Evolutionary conservation across 2,888 invertebrate species (phyloP).

Genomic region (Polietes domitor): DNA sequence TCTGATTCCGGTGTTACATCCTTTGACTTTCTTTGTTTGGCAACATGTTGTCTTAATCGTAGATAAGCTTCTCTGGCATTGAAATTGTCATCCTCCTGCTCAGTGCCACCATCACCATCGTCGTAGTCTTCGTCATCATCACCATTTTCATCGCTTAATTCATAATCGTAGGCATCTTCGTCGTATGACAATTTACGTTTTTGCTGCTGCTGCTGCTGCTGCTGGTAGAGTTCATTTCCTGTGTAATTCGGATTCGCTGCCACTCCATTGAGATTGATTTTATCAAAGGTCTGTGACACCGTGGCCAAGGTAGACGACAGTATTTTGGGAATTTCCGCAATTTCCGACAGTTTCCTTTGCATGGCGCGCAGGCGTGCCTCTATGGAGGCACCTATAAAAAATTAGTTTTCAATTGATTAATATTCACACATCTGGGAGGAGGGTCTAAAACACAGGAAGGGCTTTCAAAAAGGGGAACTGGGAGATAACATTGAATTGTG

Average conservation of each 20-base stretch:
- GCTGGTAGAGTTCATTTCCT: slow-evolving; percentile 38
- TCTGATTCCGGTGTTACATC: slow-evolving; percentile 79
- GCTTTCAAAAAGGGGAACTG: not conserved
- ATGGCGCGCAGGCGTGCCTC: slow-evolving; percentile 78
- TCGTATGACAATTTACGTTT: slow-evolving; percentile 76
- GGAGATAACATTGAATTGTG: too few species aligned
- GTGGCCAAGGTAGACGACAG: slow-evolving; percentile 79
- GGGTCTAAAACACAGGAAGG: not conserved
- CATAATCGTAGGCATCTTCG: slow-evolving; percentile 76
- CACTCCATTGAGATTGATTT: slow-evolving; percentile 70
- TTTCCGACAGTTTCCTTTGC: slow-evolving; percentile 80
- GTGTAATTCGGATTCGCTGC: slow-evolving; percentile 28
- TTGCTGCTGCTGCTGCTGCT: slow-evolving; percentile 55
- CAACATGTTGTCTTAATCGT: slow-evolving; percentile 52
- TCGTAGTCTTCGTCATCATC: slow-evolving; percentile 56
- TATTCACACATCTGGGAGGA: slow-evolving; percentile 21
- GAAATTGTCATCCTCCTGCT: slow-evolving; percentile 46
- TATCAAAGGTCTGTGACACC: slow-evolving; percentile 79
- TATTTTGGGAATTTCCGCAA: slow-evolving; percentile 80
- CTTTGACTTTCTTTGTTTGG: slow-evolving; percentile 66
- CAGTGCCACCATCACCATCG: slow-evolving; percentile 55
- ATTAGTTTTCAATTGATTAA: slow-evolving; percentile 34
- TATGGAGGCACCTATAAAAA: slow-evolving; percentile 73
- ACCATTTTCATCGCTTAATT: slow-evolving; percentile 69
- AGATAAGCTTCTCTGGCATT: slow-evolving; percentile 58